A percentile compares a stretch with the other conserved stretches of the same genome.
Conservation (phyloP, 2,888 invertebrate species). For the Adineta ricciae region DNA sequence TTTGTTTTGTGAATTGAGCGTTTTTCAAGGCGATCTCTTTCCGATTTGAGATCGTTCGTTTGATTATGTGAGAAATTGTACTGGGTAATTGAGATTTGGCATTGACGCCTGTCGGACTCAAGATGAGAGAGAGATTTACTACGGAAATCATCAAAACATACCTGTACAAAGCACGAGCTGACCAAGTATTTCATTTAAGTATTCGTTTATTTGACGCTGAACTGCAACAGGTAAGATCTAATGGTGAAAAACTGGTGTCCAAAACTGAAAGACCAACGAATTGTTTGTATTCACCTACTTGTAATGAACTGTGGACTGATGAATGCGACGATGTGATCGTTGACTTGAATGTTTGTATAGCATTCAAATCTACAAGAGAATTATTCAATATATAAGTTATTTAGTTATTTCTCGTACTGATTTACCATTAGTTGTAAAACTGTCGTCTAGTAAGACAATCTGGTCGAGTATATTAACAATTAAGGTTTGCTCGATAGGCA, state of each 20-base stretch:
- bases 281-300: background rate
- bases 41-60: background rate
- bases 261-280: too few relatives aligned
- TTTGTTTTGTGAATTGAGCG: background rate
- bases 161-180: background rate
- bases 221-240: background rate
- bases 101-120: background rate
- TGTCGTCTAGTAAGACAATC: background rate
- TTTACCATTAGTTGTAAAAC: background rate
- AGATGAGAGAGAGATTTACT: background rate
- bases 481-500: background rate
- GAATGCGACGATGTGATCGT: background rate
- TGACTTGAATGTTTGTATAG: background rate
- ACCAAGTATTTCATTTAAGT: background rate
- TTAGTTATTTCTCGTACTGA: too few relatives aligned
- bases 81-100: background rate
- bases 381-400: too few relatives aligned
- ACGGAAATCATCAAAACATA: background rate
- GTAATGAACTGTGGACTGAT: background rate
- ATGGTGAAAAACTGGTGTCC: background rate
- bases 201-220: background rate
- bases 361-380: background rate
- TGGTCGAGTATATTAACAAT: background rate
- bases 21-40: background rate
- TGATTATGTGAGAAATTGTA: background rate